Percentiles rank a stretch among this genome's conserved stretches.
Evolutionary conservation across 1,140 invertebrate species (phyloP).

Genomic region (Microplitis mediator): DNA sequence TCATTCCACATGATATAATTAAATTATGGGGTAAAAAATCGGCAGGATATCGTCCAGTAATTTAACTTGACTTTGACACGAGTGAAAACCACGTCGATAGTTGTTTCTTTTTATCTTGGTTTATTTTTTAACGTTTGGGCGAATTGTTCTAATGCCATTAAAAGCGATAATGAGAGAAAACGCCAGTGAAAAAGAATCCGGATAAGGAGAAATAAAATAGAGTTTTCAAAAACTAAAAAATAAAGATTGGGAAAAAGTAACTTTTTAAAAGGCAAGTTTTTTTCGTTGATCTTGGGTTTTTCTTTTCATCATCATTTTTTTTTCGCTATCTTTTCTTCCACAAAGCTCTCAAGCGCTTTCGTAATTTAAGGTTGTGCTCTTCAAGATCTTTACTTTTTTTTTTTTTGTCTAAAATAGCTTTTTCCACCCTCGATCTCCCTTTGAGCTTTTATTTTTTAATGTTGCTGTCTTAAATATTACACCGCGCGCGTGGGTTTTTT

Average conservation of each 20-base stretch:
- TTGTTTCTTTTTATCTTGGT: slow-evolving; percentile 24
- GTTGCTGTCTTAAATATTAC: no score
- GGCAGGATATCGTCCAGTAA: no score
- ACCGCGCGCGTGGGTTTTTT: no score
- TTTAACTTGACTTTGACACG: not conserved
- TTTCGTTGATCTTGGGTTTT: no score
- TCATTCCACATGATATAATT: no score
- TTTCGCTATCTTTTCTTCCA: slow-evolving; percentile 28
- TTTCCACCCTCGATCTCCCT: no score
- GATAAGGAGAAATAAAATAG: slow-evolving; percentile 9
- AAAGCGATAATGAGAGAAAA: slow-evolving; percentile 21
- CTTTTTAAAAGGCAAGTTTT: slow-evolving; percentile 52
- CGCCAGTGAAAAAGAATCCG: not conserved
- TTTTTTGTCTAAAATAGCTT: not conserved
- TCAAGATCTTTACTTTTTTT: slow-evolving; percentile 6
- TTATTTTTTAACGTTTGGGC: slow-evolving; percentile 29
- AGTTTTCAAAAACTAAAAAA: slow-evolving; percentile 44
- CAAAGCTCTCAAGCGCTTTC: slow-evolving; percentile 11
- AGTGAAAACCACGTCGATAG: no score
- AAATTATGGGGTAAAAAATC: no score
- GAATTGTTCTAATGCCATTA: slow-evolving; percentile 30
- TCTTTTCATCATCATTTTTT: slow-evolving; percentile 33
- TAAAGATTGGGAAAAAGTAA: slow-evolving; percentile 35
- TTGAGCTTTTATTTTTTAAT: no score
- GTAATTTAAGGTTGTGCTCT: not conserved